Evolutionary conservation across 2,797 vertebrate species (phyloP).

Genomic region (Acanthiza pusilla): DNA sequence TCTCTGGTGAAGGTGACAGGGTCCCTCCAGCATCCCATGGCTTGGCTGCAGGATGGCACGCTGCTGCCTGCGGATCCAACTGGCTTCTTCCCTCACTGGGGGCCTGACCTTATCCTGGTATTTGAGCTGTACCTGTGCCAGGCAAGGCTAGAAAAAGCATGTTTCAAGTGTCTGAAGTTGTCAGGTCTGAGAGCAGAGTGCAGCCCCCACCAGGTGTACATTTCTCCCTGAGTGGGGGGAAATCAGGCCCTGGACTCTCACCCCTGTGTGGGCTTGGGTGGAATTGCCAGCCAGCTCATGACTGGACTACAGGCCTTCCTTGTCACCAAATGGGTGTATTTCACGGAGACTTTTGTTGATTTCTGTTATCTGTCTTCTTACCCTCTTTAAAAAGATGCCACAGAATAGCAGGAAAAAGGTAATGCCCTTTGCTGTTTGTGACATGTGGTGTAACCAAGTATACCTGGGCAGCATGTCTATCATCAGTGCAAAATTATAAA

Average conservation of each 20-base stretch:
- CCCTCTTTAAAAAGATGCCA: background rate
- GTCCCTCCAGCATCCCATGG: accelerated
- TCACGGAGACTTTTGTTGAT: background rate
- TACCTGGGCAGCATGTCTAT: background rate
- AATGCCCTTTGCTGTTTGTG: background rate
- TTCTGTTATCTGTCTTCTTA: background rate
- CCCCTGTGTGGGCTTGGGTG: accelerated
- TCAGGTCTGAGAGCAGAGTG: background rate
- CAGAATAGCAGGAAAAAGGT: background rate
- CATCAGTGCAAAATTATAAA: background rate
- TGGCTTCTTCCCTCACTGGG: background rate
- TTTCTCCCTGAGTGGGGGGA: accelerated
- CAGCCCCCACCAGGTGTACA: background rate
- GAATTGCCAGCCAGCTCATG: background rate
- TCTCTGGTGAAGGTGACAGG: background rate
- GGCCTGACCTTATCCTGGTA: background rate
- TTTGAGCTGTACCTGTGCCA: accelerated
- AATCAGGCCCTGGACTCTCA: accelerated
- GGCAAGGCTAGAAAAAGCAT: background rate
- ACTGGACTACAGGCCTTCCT: background rate
- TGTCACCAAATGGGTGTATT: background rate
- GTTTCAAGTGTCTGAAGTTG: background rate
- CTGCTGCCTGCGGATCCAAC: background rate
- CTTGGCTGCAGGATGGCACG: background rate
- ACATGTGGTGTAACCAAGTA: background rate